Percentiles rank a stretch among this genome's conserved stretches.
These are phyloP conservation scores for Tursiops truncatus DNA, from an alignment of 2,113 vertebrate species.

Conservation along the genomic window DNA sequence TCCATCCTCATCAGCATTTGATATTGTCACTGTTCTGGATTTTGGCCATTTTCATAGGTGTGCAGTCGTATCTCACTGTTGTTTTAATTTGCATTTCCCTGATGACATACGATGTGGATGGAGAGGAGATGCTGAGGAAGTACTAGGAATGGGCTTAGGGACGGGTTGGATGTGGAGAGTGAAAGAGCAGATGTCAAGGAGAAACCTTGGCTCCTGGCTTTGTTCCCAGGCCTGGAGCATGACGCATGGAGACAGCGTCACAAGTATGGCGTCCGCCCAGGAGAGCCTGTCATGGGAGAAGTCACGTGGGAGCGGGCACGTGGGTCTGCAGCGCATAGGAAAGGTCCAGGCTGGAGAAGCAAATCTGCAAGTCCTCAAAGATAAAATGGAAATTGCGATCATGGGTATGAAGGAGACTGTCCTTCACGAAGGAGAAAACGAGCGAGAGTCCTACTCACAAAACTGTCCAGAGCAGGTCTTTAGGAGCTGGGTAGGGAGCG, in stretches of 20 bases:
- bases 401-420: background rate
- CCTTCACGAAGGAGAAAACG: background rate
- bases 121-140: background rate
- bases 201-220: background rate
- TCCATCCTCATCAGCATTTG: background rate
- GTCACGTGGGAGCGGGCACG: rapidly evolving
- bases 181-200: no score
- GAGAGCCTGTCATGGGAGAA: background rate
- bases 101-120: background rate
- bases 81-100: background rate
- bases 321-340: background rate
- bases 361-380: background rate
- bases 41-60: background rate
- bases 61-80: background rate
- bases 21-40: background rate
- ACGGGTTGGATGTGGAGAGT: background rate
- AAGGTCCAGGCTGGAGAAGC: background rate
- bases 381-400: background rate
- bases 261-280: no score
- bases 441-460: background rate
- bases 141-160: background rate
- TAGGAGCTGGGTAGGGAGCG: no score
- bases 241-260: background rate
- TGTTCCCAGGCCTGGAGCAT: background rate
- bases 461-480: background rate